phyloP scores from a whole-genome alignment of 2,113 vertebrate genomes.

The Paralichthys olivaceus region DNA sequence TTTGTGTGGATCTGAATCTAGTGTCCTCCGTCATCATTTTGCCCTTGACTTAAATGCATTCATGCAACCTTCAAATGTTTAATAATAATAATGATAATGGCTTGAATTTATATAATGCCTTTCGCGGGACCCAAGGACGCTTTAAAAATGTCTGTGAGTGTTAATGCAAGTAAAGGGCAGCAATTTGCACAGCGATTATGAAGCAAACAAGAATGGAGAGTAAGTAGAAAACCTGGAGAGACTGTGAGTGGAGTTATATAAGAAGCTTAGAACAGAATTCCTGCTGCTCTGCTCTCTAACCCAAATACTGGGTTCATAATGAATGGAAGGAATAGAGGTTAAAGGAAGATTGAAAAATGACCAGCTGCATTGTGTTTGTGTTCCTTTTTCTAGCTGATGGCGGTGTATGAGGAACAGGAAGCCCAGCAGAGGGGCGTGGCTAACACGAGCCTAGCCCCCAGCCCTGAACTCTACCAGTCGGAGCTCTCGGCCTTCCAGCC shows the following conservation, averaged over 20 bases:
- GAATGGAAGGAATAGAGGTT: neutral
- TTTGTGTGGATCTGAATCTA: neutral
- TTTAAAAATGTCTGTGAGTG: too few relatives aligned
- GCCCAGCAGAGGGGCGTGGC: conserved; percentile 81
- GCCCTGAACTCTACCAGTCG: conserved; percentile 88
- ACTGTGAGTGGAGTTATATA: neutral
- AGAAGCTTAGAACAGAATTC: neutral
- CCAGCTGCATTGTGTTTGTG: neutral
- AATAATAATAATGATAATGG: too few relatives aligned
- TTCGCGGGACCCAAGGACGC: too few relatives aligned
- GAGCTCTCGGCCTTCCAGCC: conserved; percentile 92
- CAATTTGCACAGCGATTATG: neutral
- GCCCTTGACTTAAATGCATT: neutral
- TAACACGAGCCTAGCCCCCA: conserved; percentile 74
- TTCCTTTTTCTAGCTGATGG: conserved; percentile 87
- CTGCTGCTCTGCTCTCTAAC: conserved; percentile 6
- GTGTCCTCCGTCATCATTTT: neutral
- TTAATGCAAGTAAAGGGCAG: neutral
- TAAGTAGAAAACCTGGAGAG: neutral
- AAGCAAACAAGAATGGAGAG: neutral
- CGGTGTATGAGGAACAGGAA: conserved; percentile 95
- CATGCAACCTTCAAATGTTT: neutral
- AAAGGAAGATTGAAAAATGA: neutral
- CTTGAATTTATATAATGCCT: too few relatives aligned
- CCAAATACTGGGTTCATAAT: neutral